Percentiles rank a stretch among this genome's conserved stretches.
Evolutionary conservation across 2,113 vertebrate species (phyloP).

Genomic region (Antennarius striatus): DNA sequence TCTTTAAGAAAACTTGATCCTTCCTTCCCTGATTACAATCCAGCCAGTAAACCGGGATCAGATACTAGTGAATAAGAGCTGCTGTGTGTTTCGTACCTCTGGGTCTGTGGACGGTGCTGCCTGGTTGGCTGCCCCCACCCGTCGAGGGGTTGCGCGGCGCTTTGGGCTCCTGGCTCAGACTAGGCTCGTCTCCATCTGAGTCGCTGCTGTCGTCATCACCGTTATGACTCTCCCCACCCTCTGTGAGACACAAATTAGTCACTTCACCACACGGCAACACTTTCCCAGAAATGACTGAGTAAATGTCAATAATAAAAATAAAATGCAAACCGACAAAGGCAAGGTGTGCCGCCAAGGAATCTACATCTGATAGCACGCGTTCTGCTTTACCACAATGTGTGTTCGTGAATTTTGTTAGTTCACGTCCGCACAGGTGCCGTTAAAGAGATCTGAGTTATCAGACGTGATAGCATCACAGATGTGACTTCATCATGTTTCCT

Average conservation of each 20-base stretch:
- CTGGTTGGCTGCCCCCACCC: slow-evolving; percentile 76
- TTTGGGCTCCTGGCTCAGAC: slow-evolving; percentile 81
- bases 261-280: too few species aligned
- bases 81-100: slow-evolving; percentile 61
- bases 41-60: too few species aligned
- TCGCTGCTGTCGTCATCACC: slow-evolving; percentile 95
- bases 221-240: slow-evolving; percentile 84
- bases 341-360: neutral
- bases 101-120: slow-evolving; percentile 83
- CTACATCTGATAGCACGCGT: neutral
- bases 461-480: too few species aligned
- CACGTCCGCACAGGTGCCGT: too few species aligned
- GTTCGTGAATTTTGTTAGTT: too few species aligned
- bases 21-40: too few species aligned
- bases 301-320: too few species aligned
- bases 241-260: slow-evolving; percentile 8
- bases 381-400: too few species aligned
- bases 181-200: slow-evolving; percentile 89
- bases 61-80: neutral
- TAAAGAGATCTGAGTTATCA: too few species aligned
- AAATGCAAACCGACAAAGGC: neutral
- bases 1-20: too few species aligned
- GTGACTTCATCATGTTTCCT: too few species aligned
- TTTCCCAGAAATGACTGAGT: too few species aligned
- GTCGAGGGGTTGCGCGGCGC: slow-evolving; percentile 51